Conservation (phyloP, 1,140 invertebrate species). For the Drosophila chauvacae region DNA sequence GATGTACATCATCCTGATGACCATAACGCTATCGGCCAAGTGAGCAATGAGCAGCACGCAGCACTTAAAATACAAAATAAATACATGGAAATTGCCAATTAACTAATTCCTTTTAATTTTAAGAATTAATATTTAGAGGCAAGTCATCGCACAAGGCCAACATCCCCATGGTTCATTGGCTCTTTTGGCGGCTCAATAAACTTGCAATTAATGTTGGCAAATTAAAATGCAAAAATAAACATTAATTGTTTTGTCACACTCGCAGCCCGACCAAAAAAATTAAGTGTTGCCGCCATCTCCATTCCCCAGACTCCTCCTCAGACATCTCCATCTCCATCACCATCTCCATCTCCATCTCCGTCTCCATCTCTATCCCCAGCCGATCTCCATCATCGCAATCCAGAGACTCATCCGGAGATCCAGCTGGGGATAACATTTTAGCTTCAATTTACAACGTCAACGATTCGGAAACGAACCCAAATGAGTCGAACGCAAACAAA, state of each 20-base stretch:
- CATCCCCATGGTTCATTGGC: slow-evolving; percentile 66
- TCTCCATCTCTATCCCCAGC: slow-evolving; percentile 8
- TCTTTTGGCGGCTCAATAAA: slow-evolving; percentile 70
- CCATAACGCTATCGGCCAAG: slow-evolving; percentile 60
- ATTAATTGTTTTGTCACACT: slow-evolving; percentile 78
- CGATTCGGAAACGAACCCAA: slow-evolving; percentile 10
- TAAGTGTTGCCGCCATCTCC: slow-evolving; percentile 45
- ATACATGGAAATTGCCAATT: neutral
- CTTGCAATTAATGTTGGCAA: slow-evolving; percentile 82
- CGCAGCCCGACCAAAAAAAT: slow-evolving; percentile 36
- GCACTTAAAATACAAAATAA: neutral
- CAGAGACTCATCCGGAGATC: slow-evolving; percentile 24
- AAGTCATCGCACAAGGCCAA: slow-evolving; percentile 56
- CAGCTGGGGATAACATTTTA: slow-evolving; percentile 51
- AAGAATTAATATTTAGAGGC: neutral
- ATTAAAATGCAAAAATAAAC: slow-evolving; percentile 84
- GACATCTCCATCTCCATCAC: neutral
- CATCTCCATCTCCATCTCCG: slow-evolving; percentile 10
- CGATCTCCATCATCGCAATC: slow-evolving; percentile 18
- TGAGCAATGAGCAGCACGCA: neutral
- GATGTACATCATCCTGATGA: slow-evolving; percentile 60
- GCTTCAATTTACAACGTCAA: slow-evolving; percentile 45
- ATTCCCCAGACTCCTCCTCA: neutral
- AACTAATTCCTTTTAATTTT: neutral
- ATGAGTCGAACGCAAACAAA: neutral